These are phyloP conservation scores for Disparrhopalites patrizii DNA, from an alignment of 2,888 invertebrate species.

Conservation along the genomic window DNA sequence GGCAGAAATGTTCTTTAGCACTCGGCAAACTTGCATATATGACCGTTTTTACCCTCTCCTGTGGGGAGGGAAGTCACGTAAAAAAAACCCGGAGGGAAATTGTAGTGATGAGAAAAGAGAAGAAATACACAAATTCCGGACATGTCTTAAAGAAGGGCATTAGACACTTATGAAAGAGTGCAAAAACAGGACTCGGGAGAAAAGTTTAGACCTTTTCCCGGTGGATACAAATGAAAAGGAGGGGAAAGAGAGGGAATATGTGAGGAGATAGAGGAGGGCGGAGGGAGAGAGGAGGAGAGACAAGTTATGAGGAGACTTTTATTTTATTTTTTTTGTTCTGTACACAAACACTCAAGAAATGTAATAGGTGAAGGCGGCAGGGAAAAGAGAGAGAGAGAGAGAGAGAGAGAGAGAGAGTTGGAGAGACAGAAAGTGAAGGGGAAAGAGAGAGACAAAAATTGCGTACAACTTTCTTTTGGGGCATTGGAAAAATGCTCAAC, in stretches of 20 bases:
- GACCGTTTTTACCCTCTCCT: too few relatives aligned
- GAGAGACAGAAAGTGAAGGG: neutral
- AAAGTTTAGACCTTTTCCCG: neutral
- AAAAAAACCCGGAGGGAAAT: too few relatives aligned
- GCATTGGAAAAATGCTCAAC: slow-evolving; percentile 20
- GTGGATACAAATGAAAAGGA: neutral
- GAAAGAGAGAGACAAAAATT: neutral
- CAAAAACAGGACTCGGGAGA: slow-evolving; percentile 2
- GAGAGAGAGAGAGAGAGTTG: neutral
- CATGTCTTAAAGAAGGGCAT: too few relatives aligned
- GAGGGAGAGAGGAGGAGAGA: neutral
- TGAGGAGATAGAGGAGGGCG: neutral
- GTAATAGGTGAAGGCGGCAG: neutral
- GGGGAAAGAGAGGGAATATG: neutral
- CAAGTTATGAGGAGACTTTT: neutral
- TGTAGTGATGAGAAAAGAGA: too few relatives aligned
- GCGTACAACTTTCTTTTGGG: neutral
- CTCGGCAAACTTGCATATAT: too few relatives aligned
- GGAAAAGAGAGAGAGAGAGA: neutral
- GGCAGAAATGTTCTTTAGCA: too few relatives aligned
- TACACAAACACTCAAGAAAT: neutral
- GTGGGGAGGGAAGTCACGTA: too few relatives aligned
- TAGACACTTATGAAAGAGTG: slow-evolving; percentile 3
- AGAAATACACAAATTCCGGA: too few relatives aligned
- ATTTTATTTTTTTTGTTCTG: too few relatives aligned